A percentile compares a stretch with the other conserved stretches of the same genome.
Conservation (phyloP, 2,113 vertebrate genomes). For the Ciconia stormi region DNA sequence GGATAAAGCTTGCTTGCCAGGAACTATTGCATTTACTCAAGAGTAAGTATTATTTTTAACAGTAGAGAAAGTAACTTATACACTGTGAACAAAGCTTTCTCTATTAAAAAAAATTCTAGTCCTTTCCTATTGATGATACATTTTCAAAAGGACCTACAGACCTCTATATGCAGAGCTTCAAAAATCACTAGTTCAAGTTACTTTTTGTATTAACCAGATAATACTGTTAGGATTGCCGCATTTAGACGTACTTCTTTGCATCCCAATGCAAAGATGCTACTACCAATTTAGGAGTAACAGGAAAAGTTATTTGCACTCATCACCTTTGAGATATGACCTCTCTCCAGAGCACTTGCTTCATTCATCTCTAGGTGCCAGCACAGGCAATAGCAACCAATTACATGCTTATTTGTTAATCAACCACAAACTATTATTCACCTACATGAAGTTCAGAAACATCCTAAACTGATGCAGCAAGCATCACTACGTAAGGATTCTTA, state of each 20-base stretch:
- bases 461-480: not conserved
- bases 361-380: not conserved
- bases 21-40: not conserved
- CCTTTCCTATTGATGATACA: not conserved
- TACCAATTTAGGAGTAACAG: not conserved
- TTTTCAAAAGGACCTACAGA: not conserved
- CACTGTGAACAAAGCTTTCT: not conserved
- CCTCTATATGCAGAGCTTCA: not conserved
- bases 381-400: not conserved
- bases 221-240: not conserved
- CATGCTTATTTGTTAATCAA: not conserved
- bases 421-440: not conserved
- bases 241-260: not conserved
- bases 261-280: not conserved
- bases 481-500: not conserved
- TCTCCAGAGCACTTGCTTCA: not conserved
- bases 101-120: not conserved
- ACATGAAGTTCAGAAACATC: not conserved
- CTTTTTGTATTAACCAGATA: not conserved
- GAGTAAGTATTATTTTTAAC: not conserved
- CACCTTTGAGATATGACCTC: not conserved
- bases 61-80: not conserved
- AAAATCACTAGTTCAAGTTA: not conserved
- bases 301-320: not conserved
- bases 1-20: not conserved